Evolutionary conservation across 2,113 vertebrate genomes (phyloP).

Genomic region (Serilophus lunatus): DNA sequence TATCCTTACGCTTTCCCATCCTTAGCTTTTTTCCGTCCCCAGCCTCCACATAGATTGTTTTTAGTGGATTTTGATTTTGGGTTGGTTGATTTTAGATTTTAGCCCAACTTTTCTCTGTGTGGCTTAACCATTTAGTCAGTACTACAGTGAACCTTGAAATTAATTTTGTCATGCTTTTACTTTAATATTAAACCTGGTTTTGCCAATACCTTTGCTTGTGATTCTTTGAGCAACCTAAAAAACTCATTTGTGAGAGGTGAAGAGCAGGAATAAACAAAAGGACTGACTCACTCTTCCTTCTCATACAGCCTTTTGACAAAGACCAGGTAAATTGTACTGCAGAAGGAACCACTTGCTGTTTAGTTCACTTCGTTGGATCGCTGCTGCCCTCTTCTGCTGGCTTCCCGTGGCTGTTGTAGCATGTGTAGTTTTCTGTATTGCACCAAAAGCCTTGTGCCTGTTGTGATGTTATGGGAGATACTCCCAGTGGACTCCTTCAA

Average conservation of each 20-base stretch:
- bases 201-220: neutral
- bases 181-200: neutral
- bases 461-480: neutral
- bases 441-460: neutral
- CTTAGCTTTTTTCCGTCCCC: neutral
- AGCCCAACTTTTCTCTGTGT: neutral
- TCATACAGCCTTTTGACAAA: neutral
- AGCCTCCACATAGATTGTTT: neutral
- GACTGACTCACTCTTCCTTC: neutral
- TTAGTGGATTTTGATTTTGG: neutral
- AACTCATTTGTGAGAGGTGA: neutral
- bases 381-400: slow-evolving; percentile 48
- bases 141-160: neutral
- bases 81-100: neutral
- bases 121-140: neutral
- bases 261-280: neutral
- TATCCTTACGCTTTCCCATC: neutral
- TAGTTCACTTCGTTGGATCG: neutral
- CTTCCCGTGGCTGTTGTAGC: neutral
- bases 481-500: neutral
- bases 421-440: fast-evolving
- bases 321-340: neutral
- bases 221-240: neutral
- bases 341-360: fast-evolving
- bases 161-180: neutral